Conservation (phyloP, 2,888 invertebrate genomes). For the Amphimallon solstitiale region DNA sequence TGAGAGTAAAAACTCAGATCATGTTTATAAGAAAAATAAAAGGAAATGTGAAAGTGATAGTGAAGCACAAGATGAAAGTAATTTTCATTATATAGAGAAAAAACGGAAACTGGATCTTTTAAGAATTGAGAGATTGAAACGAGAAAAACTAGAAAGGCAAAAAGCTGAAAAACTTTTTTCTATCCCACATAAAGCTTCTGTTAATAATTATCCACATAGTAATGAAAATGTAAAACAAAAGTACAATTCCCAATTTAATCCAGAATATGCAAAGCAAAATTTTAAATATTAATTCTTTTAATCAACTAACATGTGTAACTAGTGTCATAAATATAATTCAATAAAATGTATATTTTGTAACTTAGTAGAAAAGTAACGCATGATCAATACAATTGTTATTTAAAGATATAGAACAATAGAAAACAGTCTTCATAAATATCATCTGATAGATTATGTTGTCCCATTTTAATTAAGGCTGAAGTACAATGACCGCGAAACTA, state of each 20-base stretch:
- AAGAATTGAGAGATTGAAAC: slow-evolving; percentile 79
- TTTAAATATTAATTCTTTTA: slow-evolving; percentile 54
- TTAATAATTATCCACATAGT: slow-evolving; percentile 44
- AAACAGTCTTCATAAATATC: no score
- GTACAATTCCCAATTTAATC: slow-evolving; percentile 98
- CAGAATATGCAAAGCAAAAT: slow-evolving; percentile 87
- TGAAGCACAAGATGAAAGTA: slow-evolving; percentile 49
- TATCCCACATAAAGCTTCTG: slow-evolving; percentile 62
- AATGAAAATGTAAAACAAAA: slow-evolving; percentile 68
- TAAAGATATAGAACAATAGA: no score
- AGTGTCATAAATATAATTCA: no score
- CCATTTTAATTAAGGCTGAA: no score
- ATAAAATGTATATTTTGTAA: no score
- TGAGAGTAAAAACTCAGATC: slow-evolving; percentile 53
- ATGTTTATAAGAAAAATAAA: slow-evolving; percentile 45
- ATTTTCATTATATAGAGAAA: slow-evolving; percentile 53
- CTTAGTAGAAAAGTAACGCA: no score
- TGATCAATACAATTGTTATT: no score
- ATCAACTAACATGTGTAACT: no score
- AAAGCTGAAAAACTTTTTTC: slow-evolving; percentile 77
- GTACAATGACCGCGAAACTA: no score
- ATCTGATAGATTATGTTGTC: no score
- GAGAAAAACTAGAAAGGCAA: slow-evolving; percentile 83
- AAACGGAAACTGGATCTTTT: slow-evolving; percentile 71
- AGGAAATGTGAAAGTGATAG: slow-evolving; percentile 39